phyloP scores from a whole-genome alignment of 1,140 invertebrate genomes.

The Oscheius sp. region DNA sequence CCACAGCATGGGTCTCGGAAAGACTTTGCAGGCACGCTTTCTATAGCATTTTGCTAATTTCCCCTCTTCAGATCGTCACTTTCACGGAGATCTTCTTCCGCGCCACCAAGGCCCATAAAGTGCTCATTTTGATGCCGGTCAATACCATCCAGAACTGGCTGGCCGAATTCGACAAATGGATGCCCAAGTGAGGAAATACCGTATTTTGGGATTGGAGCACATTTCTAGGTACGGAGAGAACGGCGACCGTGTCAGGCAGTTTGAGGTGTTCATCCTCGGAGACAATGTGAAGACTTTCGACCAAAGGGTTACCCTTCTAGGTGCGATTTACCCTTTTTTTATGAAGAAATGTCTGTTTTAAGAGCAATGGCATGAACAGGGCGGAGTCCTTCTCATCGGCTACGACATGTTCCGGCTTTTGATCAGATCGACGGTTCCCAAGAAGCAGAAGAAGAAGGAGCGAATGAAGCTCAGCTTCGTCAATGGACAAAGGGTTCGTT shows the following conservation, averaged over 20 bases:
- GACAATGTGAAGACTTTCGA: conserved; percentile 87
- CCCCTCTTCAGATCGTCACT: conserved; percentile 74
- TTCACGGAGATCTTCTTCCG: conserved; percentile 93
- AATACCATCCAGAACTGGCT: conserved; percentile 99
- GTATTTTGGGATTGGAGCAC: conserved; percentile 26
- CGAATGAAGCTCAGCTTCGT: conserved; percentile 14
- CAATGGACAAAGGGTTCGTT: conserved; percentile 2
- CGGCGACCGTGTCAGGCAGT: conserved; percentile 71
- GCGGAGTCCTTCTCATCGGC: conserved; percentile 91
- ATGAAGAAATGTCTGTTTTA: conserved; percentile 54
- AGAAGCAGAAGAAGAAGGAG: conserved; percentile 56
- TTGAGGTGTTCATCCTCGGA: conserved; percentile 83
- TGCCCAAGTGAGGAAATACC: conserved; percentile 67
- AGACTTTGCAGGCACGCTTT: conserved; percentile 79
- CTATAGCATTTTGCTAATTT: neutral
- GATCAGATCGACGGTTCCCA: conserved; percentile 33
- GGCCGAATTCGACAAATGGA: conserved; percentile 94
- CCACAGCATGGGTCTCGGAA: conserved; percentile 98
- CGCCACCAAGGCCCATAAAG: conserved; percentile 80
- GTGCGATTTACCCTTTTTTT: conserved; percentile 53
- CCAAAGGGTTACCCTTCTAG: conserved; percentile 74
- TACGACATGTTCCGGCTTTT: conserved; percentile 83
- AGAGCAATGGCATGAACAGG: conserved; percentile 76
- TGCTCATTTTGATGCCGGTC: conserved; percentile 94
- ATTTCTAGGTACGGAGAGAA: conserved; percentile 41